Evolutionary conservation across 2,888 invertebrate species (phyloP).

Genomic region (Cetonia aurata): DNA sequence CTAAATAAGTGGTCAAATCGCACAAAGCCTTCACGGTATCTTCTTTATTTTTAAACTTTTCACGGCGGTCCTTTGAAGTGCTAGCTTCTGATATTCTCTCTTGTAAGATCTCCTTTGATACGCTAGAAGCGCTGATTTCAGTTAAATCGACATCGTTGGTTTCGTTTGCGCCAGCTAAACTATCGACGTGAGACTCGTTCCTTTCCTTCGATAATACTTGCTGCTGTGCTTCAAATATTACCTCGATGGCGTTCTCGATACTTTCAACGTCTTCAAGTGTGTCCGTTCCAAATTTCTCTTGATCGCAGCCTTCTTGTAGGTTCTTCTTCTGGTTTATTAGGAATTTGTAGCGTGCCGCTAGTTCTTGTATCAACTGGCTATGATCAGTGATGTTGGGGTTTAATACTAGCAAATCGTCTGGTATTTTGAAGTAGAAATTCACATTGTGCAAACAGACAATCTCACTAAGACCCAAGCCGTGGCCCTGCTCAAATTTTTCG

Average conservation of each 20-base stretch:
- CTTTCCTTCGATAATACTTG: neutral
- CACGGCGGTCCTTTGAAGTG: neutral
- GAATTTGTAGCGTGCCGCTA: conserved; percentile 65
- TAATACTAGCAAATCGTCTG: conserved; percentile 70
- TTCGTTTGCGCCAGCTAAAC: neutral
- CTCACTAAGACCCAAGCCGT: conserved; percentile 68
- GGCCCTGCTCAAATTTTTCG: conserved; percentile 63
- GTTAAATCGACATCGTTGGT: neutral
- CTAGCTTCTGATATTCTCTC: neutral
- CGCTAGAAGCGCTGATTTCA: neutral
- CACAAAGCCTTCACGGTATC: conserved; percentile 29
- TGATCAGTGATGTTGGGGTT: conserved; percentile 69
- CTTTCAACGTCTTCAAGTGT: conserved; percentile 38
- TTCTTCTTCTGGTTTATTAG: conserved; percentile 50
- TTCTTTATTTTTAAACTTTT: neutral
- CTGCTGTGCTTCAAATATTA: conserved; percentile 29
- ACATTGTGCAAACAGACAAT: conserved; percentile 59
- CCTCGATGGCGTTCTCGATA: conserved; percentile 45
- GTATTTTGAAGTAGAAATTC: conserved; percentile 68
- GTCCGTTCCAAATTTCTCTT: conserved; percentile 44
- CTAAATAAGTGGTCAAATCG: conserved; percentile 29
- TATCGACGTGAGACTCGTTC: neutral
- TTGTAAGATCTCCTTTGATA: neutral
- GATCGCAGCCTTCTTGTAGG: conserved; percentile 32
- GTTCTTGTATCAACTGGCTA: conserved; percentile 63